Evolutionary conservation across 2,888 invertebrate species (phyloP).

Genomic region (Pardosa pseudoannulata): DNA sequence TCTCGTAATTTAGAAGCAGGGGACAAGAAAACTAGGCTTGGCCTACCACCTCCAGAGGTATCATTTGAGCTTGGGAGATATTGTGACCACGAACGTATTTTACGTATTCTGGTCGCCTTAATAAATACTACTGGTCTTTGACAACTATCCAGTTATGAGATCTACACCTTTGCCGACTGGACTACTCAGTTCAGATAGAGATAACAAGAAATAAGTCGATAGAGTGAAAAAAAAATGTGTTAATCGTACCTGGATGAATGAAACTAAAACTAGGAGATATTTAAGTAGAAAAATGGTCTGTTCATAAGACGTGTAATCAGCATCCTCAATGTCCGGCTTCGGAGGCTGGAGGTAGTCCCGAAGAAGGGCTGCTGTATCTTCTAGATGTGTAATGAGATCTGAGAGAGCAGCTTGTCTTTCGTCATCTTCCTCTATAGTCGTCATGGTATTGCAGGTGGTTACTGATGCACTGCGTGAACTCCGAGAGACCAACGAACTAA

Average conservation of each 20-base stretch:
- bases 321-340: neutral
- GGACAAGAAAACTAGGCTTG: too few species aligned
- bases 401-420: conserved; percentile 32
- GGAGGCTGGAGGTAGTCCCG: conserved; percentile 45
- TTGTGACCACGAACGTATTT: too few species aligned
- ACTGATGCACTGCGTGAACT: conserved; percentile 45
- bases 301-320: conserved; percentile 23
- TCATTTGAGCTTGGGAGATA: too few species aligned
- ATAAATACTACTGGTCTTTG: too few species aligned
- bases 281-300: conserved; percentile 56
- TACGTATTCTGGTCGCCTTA: too few species aligned
- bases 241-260: conserved; percentile 45
- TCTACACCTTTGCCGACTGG: too few species aligned
- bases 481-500: conserved; percentile 39
- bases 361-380: conserved; percentile 62
- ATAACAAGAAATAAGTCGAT: too few species aligned
- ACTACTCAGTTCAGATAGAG: too few species aligned
- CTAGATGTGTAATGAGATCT: conserved; percentile 58
- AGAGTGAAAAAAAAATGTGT: too few species aligned
- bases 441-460: conserved; percentile 29
- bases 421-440: conserved; percentile 42
- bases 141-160: too few species aligned
- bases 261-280: conserved; percentile 46
- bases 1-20: too few species aligned
- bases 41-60: too few species aligned